These are phyloP conservation scores for Chrysaora quinquecirrha DNA, from an alignment of 30 jellyfish, hydroid and myxozoan species.

Conservation along the genomic window DNA sequence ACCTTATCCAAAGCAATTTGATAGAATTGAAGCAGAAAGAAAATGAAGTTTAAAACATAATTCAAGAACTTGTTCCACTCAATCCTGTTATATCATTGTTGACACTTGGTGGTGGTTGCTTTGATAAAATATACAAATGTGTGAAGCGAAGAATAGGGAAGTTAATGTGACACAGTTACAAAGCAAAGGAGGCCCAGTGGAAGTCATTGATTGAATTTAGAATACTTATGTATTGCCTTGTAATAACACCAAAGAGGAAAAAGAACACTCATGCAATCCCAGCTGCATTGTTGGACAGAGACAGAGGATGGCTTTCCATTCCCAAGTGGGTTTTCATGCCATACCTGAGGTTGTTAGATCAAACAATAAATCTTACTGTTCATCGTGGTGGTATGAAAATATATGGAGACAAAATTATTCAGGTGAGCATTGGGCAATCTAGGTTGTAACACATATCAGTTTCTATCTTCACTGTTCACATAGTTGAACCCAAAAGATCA, in stretches of 20 bases:
- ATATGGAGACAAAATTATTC: not conserved
- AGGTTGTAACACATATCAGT: not conserved
- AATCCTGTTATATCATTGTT: not conserved
- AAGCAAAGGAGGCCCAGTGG: not conserved
- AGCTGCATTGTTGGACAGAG: not conserved
- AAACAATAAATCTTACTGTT: not conserved
- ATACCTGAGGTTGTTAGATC: not conserved
- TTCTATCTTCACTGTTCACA: not conserved
- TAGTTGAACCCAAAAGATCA: not conserved
- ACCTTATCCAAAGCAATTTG: not conserved
- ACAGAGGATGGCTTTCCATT: no score
- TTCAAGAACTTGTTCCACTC: not conserved
- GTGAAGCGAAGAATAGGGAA: not conserved
- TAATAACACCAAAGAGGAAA: not conserved
- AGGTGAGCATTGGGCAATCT: constrained; percentile 3
- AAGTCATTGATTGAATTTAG: not conserved
- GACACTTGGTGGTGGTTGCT: constrained; percentile 3
- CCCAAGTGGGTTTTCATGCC: constrained; percentile 2
- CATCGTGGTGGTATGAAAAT: not conserved
- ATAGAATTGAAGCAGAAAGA: not conserved
- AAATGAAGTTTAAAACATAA: not conserved
- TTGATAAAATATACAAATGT: not conserved
- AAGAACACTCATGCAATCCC: not conserved
- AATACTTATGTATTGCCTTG: not conserved
- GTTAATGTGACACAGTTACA: not conserved